These are phyloP conservation scores for Celastrina argiolus DNA, from an alignment of 2,888 invertebrate species.

Conservation along the genomic window DNA sequence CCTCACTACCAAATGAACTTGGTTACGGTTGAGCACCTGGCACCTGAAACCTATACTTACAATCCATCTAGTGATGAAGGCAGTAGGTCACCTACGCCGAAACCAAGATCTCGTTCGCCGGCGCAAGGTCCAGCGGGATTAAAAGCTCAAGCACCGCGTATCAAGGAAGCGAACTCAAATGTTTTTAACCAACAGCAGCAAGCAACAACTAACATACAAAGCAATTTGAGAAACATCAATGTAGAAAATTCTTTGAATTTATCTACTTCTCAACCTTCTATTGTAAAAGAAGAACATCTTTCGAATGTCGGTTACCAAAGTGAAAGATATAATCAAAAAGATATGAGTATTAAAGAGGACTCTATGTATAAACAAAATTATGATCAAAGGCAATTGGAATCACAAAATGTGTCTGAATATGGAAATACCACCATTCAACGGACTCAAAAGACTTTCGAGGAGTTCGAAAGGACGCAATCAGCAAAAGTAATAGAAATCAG, in stretches of 20 bases:
- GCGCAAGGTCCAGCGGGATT: constrained; percentile 83
- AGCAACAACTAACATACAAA: constrained; percentile 26
- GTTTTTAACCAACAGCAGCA: constrained; percentile 38
- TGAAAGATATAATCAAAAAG: constrained; percentile 64
- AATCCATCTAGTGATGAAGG: constrained; percentile 78
- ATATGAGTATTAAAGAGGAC: constrained; percentile 59
- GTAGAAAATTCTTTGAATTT: constrained; percentile 41
- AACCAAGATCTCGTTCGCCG: constrained; percentile 81
- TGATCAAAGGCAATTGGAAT: constrained; percentile 63
- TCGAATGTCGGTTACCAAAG: constrained; percentile 70
- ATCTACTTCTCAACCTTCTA: constrained; percentile 62
- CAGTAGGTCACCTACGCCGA: constrained; percentile 82
- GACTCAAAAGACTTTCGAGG: constrained; percentile 81
- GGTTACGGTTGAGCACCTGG: constrained; percentile 81
- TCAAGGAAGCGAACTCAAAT: constrained; percentile 71
- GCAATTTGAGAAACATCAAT: constrained; percentile 21
- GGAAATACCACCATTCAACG: constrained; percentile 80
- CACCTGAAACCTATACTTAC: constrained; percentile 78
- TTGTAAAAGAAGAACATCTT: constrained; percentile 65
- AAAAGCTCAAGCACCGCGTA: constrained; percentile 80
- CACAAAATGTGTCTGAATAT: constrained; percentile 74
- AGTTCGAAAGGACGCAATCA: constrained; percentile 81
- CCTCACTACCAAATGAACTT: constrained; percentile 89
- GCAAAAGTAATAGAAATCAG: constrained; percentile 81
- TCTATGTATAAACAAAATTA: constrained; percentile 61